These are phyloP conservation scores for Nicator chloris DNA, from an alignment of 2,113 vertebrate genomes.

Conservation along the genomic window DNA sequence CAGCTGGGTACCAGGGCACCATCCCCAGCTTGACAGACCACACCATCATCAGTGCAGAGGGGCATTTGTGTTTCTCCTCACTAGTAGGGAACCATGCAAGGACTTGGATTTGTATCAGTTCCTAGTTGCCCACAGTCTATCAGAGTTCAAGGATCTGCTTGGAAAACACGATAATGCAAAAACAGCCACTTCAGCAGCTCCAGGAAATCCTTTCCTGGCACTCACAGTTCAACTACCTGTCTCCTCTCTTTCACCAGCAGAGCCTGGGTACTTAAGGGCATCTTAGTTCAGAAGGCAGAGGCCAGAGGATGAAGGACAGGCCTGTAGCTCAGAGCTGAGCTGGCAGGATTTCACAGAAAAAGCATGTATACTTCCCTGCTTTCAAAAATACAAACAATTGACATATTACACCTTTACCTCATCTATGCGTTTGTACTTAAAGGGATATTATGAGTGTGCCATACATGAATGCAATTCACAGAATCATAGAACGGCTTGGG, in stretches of 20 bases:
- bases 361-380: neutral
- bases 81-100: neutral
- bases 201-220: neutral
- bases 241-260: neutral
- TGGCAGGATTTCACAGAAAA: neutral
- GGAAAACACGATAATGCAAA: neutral
- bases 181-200: neutral
- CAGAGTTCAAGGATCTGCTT: neutral
- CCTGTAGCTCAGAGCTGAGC: neutral
- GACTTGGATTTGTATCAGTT: neutral
- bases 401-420: neutral
- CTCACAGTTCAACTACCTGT: neutral
- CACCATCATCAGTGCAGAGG: neutral
- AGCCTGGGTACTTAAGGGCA: neutral
- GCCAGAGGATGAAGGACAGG: neutral
- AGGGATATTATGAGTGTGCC: neutral
- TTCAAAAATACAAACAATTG: neutral
- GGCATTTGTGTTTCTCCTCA: neutral
- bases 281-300: neutral
- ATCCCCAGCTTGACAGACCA: neutral
- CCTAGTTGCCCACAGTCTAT: neutral
- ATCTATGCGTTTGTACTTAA: neutral
- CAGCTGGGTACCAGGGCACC: neutral
- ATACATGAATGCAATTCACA: neutral
- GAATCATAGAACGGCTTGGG: neutral